phyloP scores from a whole-genome alignment of 2,888 invertebrate genomes.

The Homarus gammarus region DNA sequence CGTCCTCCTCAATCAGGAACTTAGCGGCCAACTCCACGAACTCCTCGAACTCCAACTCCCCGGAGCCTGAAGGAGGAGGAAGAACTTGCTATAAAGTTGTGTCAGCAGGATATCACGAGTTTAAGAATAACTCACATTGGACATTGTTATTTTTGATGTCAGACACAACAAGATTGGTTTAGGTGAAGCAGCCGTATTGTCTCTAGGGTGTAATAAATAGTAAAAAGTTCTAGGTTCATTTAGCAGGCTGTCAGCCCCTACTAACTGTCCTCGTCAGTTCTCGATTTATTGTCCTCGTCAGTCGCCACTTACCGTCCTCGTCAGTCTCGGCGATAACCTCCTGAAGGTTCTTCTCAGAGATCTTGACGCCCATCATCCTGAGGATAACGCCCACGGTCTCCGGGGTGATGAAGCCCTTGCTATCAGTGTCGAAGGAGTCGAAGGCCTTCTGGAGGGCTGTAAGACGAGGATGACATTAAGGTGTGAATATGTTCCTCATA shows the following conservation, averaged over 20 bases:
- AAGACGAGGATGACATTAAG: neutral
- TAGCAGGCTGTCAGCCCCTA: neutral
- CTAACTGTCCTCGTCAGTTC: neutral
- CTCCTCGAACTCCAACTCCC: constrained; percentile 96
- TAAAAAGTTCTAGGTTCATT: neutral
- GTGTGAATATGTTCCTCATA: too few relatives aligned
- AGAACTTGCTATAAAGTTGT: too few relatives aligned
- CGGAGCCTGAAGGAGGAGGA: constrained; percentile 87
- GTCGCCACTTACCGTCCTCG: constrained; percentile 74
- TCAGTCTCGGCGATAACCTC: constrained; percentile 75
- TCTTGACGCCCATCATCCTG: constrained; percentile 97
- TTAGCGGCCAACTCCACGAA: constrained; percentile 97
- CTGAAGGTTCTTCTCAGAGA: constrained; percentile 79
- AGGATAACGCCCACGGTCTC: constrained; percentile 97
- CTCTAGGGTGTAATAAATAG: neutral
- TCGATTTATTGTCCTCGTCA: neutral
- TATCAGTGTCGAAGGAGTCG: constrained; percentile 76
- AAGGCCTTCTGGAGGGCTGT: constrained; percentile 75
- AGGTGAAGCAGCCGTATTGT: neutral
- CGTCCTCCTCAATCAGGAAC: constrained; percentile 90
- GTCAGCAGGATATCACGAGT: neutral
- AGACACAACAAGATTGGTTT: too few relatives aligned
- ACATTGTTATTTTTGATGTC: too few relatives aligned
- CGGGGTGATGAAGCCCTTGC: constrained; percentile 91
- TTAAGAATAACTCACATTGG: too few relatives aligned